These are phyloP conservation scores for Pagrus major DNA, from an alignment of 2,113 vertebrate species.

Conservation along the genomic window DNA sequence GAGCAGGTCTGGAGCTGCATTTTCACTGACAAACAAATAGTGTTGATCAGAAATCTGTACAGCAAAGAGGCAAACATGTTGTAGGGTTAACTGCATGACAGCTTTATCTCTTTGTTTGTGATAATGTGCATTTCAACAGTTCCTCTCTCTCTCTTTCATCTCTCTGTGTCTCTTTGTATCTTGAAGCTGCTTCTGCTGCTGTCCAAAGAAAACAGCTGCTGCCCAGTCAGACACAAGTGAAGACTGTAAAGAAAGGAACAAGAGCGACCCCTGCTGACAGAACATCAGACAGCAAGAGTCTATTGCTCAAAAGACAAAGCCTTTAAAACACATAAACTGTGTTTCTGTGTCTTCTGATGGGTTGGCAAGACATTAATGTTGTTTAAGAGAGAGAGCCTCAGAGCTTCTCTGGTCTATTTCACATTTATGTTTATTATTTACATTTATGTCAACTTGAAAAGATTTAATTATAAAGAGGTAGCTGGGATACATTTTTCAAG, in stretches of 20 bases:
- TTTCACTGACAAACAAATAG: not conserved
- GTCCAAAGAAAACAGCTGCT: not conserved
- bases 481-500: not conserved
- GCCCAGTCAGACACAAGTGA: not conserved
- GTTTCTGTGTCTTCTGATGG: not conserved
- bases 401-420: not conserved
- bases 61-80: not conserved
- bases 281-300: not conserved
- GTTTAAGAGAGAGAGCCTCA: not conserved
- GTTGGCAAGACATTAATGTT: constrained; percentile 2
- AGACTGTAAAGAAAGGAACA: constrained; percentile 12
- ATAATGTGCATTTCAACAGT: not conserved
- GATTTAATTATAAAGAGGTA: not conserved
- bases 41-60: not conserved
- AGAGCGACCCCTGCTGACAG: constrained; percentile 58
- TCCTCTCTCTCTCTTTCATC: not conserved
- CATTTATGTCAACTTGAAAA: not conserved
- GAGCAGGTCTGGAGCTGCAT: not conserved
- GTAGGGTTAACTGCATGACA: not conserved
- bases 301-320: not conserved
- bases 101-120: not conserved
- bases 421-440: too few species aligned
- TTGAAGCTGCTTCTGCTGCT: constrained; percentile 22
- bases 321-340: not conserved
- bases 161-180: not conserved